Evolutionary conservation across 2,797 vertebrate species (phyloP), one percentile per base, ranked within the genome.

Genomic region (Buceros bicornis): DNA sequence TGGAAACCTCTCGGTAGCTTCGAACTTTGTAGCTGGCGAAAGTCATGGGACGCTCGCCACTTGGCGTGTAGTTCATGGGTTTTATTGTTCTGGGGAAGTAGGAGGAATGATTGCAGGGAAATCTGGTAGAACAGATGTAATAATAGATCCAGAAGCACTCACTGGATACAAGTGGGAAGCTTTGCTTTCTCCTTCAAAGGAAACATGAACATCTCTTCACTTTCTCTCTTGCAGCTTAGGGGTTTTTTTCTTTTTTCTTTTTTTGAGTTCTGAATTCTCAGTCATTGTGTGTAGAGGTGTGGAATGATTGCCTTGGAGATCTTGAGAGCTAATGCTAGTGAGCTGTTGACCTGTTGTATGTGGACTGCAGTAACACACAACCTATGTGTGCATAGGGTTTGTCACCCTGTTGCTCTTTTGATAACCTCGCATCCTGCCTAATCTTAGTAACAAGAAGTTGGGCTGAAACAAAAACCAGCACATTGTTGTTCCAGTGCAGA

Each of bases 51-150:
- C 91, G 88, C 47, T 86, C 2, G 2, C 87, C 85, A 91, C 94
- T 95, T 96, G 94, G 94, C 85, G n/a, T 73, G 80, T 31, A 76
- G 86, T 65, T 90, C 70, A 8, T 85, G 84, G 62, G 6, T 93
- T 91, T 95, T 93, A 87, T 90, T 96, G 89, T 90, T 87, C 62
- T 12, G 47, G 70, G 73, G 80, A 88, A 95, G 26, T 16, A 86
- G 60, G 80, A 95, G 62, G 66, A 93, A 56, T 77, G 60, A 35
- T 81, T 89, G 50, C 33, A 72, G 54, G 45, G 66, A 72, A 90
- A 57, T 94, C 58, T 95, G 95, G 67, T 72, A 53, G 89, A 91
- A 53, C 85, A 89, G 86, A 84, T 89, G 73, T 43, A 66, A 37
- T 29, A 82, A 56, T 22, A 82, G 67, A 72, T 69, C 61, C 85